These are phyloP conservation scores for Oncorhynchus tshawytscha DNA, from an alignment of 2,113 vertebrate genomes.

Conservation along the genomic window DNA sequence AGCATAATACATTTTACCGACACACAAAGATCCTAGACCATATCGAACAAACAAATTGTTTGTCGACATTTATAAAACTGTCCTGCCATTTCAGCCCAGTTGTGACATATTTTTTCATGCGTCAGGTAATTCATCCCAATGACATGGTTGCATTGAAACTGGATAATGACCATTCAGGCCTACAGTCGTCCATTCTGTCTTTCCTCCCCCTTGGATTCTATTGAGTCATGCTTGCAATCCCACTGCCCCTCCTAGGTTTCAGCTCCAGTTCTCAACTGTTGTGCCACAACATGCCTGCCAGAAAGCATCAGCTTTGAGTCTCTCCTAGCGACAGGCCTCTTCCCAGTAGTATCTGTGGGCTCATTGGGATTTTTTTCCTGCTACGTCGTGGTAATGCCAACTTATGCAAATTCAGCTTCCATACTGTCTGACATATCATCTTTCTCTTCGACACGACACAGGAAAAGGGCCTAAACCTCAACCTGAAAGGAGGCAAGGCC, in stretches of 20 bases:
- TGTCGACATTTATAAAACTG: too few relatives aligned
- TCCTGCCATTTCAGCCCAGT: too few relatives aligned
- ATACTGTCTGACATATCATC: neutral
- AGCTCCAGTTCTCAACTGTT: slow-evolving; percentile 13
- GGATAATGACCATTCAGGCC: too few relatives aligned
- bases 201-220: too few relatives aligned
- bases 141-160: too few relatives aligned
- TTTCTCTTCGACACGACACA: neutral
- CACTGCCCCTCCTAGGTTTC: neutral
- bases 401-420: slow-evolving; percentile 12
- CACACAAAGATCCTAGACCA: too few relatives aligned
- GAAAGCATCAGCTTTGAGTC: neutral
- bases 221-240: neutral
- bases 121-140: too few relatives aligned
- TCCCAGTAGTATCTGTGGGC: neutral
- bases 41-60: too few relatives aligned
- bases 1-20: too few relatives aligned
- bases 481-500: neutral
- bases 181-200: too few relatives aligned
- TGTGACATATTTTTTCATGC: too few relatives aligned
- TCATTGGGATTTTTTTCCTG: slow-evolving; percentile 5
- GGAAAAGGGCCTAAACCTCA: neutral
- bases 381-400: slow-evolving; percentile 13
- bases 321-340: slow-evolving; percentile 3
- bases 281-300: slow-evolving; percentile 1